Conservation (phyloP, 1,140 invertebrate species). For the Diploscapter pachys region DNA sequence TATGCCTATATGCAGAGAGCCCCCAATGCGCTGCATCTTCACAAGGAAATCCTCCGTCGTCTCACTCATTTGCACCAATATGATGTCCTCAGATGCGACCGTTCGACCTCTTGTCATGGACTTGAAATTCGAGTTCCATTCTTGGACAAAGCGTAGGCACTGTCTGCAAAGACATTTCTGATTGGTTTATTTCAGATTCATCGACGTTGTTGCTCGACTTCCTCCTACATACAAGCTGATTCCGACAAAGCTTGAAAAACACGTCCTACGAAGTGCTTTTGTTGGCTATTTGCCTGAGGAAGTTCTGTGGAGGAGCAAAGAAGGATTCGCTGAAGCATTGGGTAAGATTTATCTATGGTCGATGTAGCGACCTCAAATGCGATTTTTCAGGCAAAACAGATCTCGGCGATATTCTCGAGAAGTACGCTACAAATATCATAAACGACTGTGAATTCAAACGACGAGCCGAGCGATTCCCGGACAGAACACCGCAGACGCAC, state of each 20-base stretch:
- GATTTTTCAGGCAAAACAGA: constrained; percentile 44
- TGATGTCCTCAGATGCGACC: constrained; percentile 56
- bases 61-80: constrained; percentile 54
- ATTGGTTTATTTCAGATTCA: constrained; percentile 30
- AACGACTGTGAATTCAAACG: constrained; percentile 41
- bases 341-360: constrained; percentile 14
- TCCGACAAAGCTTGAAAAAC: constrained; percentile 50
- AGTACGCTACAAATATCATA: constrained; percentile 44
- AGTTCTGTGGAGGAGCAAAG: constrained; percentile 56
- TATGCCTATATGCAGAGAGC: constrained; percentile 58
- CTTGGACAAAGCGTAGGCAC: constrained; percentile 44
- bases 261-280: constrained; percentile 51
- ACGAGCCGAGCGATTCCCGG: constrained; percentile 45
- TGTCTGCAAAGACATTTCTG: background rate
- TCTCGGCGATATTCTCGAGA: constrained; percentile 47
- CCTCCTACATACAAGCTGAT: constrained; percentile 55
- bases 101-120: constrained; percentile 57
- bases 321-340: constrained; percentile 56
- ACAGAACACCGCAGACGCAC: constrained; percentile 52
- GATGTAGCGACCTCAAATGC: background rate
- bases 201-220: constrained; percentile 48
- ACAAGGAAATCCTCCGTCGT: constrained; percentile 53
- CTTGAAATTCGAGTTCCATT: constrained; percentile 57
- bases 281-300: constrained; percentile 52
- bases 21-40: constrained; percentile 50